These are phyloP conservation scores for Notospermus geniculatus DNA, from an alignment of 1,140 invertebrate genomes.

Conservation along the genomic window DNA sequence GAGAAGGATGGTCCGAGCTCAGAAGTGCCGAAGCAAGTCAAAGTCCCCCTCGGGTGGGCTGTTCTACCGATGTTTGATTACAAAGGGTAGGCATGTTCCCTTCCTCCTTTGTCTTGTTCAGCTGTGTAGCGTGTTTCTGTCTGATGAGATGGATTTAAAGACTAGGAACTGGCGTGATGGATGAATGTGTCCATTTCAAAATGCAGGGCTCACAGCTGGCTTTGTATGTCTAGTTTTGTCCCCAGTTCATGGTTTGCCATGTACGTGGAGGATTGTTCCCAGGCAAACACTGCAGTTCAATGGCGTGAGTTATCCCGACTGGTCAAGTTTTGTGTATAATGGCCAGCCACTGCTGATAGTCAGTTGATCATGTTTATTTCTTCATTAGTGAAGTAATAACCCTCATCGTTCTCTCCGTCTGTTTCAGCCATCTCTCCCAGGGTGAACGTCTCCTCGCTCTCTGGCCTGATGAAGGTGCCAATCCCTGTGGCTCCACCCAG, in stretches of 20 bases:
- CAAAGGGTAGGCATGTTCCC: constrained; percentile 73
- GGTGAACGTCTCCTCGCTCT: constrained; percentile 82
- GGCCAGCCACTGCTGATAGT: too few relatives aligned
- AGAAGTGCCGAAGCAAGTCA: constrained; percentile 60
- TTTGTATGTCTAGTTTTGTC: too few relatives aligned
- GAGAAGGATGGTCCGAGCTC: constrained; percentile 50
- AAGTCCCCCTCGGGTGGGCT: constrained; percentile 77
- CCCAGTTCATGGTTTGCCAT: neutral
- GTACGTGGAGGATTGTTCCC: neutral
- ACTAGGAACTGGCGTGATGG: too few relatives aligned
- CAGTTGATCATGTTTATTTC: too few relatives aligned
- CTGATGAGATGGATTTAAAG: too few relatives aligned
- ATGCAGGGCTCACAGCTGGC: too few relatives aligned
- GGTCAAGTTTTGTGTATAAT: too few relatives aligned
- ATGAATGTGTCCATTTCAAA: too few relatives aligned
- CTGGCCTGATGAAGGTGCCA: constrained; percentile 81
- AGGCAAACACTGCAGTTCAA: neutral
- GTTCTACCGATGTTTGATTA: constrained; percentile 89
- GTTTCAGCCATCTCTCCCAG: constrained; percentile 62
- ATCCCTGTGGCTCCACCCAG: constrained; percentile 82
- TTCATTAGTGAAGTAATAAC: too few relatives aligned
- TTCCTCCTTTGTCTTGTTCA: constrained; percentile 54
- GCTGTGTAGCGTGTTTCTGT: too few relatives aligned
- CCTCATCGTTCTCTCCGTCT: constrained; percentile 19
- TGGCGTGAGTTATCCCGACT: too few relatives aligned